phyloP scores from a whole-genome alignment of 2,888 invertebrate genomes.

The Drosophila cognata region DNA sequence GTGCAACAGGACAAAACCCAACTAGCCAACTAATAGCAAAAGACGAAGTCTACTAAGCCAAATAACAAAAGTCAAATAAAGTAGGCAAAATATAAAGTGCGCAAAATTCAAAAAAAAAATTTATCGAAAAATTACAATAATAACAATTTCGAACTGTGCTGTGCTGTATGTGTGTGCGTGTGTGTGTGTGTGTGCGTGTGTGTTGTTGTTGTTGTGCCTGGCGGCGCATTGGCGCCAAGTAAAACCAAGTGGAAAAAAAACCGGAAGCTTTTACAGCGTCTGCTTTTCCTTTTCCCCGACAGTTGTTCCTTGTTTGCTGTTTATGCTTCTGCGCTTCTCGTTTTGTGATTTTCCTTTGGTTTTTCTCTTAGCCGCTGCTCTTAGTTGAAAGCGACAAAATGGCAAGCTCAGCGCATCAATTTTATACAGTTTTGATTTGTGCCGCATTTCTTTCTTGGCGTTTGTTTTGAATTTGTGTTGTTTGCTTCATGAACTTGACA shows the following conservation, averaged over 20 bases:
- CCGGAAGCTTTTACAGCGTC: conserved; percentile 64
- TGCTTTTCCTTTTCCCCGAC: conserved; percentile 34
- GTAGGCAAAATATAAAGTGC: not conserved
- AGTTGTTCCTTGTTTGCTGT: conserved; percentile 41
- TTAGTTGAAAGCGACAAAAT: conserved; percentile 12
- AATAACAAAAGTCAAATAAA: not conserved
- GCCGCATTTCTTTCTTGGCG: conserved; percentile 14
- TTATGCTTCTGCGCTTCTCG: conserved; percentile 69
- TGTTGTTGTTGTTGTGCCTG: not conserved
- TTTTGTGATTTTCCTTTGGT: conserved; percentile 32
- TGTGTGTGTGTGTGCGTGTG: conserved; percentile 1
- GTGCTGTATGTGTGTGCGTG: not conserved
- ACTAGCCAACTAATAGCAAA: conserved; percentile 11
- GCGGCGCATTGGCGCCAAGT: conserved; percentile 52
- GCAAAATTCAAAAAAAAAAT: not conserved
- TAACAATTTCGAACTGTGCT: not conserved
- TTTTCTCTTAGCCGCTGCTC: conserved; percentile 49
- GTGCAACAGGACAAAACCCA: conserved; percentile 37
- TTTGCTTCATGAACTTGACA: conserved; percentile 65
- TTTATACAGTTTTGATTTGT: conserved; percentile 30
- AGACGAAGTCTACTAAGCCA: conserved; percentile 15
- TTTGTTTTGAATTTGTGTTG: conserved; percentile 31
- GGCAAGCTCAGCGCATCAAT: conserved; percentile 4
- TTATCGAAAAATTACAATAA: not conserved
- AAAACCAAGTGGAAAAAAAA: conserved; percentile 4